phyloP scores from a whole-genome alignment of 2,888 invertebrate genomes.

The Toxonevra muliebris region DNA sequence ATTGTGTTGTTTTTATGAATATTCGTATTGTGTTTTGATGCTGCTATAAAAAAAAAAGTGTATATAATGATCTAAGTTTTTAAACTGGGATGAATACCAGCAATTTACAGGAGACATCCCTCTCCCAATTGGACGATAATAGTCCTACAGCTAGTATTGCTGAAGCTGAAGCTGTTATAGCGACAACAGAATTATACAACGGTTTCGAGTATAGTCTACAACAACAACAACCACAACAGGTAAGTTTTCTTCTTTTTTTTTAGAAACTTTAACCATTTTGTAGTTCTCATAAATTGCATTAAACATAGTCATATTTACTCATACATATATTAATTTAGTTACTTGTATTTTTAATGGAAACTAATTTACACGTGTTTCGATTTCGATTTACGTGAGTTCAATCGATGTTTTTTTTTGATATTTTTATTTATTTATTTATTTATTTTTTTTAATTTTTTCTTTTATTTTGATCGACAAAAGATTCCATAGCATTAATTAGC shows the following conservation, averaged over 20 bases:
- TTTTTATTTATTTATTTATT: no score
- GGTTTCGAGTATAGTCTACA: slow-evolving; percentile 58
- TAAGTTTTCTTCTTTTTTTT: slow-evolving; percentile 25
- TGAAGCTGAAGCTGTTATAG: neutral
- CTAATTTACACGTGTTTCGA: slow-evolving; percentile 15
- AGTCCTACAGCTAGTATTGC: slow-evolving; percentile 20
- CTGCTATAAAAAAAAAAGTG: no score
- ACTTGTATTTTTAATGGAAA: slow-evolving; percentile 11
- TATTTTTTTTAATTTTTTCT: neutral
- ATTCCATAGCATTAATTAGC: slow-evolving; percentile 25
- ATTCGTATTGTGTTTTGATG: no score
- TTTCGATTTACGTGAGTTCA: neutral
- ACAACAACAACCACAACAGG: slow-evolving; percentile 41
- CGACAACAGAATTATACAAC: slow-evolving; percentile 36
- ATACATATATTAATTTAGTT: no score
- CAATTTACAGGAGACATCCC: slow-evolving; percentile 59
- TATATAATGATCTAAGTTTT: slow-evolving; percentile 29
- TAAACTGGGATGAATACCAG: slow-evolving; percentile 61
- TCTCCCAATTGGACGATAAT: slow-evolving; percentile 62
- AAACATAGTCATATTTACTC: neutral
- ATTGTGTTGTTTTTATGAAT: no score
- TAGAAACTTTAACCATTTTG: no score
- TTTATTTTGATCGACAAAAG: neutral
- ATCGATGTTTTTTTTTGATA: no score
- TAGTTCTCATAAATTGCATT: no score